phyloP scores from a whole-genome alignment of 2,888 invertebrate genomes.

The Tortrix viridana region DNA sequence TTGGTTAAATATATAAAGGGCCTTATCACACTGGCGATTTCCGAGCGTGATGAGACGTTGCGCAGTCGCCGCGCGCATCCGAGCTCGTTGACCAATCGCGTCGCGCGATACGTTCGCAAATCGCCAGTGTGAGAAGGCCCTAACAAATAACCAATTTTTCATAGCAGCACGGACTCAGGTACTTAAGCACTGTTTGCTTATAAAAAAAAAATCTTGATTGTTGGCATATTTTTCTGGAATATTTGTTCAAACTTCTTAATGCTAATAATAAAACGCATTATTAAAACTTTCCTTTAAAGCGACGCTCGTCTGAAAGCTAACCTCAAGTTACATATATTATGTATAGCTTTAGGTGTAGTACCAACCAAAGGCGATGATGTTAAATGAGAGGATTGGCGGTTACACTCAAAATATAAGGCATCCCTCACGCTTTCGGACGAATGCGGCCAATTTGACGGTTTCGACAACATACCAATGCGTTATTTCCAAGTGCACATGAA shows the following conservation, averaged over 20 bases:
- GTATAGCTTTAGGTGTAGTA: too few species aligned
- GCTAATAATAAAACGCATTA: conserved; percentile 32
- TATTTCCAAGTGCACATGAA: conserved; percentile 46
- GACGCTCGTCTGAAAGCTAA: too few species aligned
- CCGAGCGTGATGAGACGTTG: too few species aligned
- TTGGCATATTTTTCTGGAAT: conserved; percentile 54
- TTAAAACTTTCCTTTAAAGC: conserved; percentile 34
- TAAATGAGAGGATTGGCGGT: too few species aligned
- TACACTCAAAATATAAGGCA: too few species aligned
- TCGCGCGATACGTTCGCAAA: too few species aligned
- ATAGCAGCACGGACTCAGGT: conserved; percentile 35
- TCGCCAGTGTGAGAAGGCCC: too few species aligned
- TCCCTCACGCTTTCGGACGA: not conserved
- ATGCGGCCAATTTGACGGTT: conserved; percentile 40
- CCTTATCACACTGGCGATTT: too few species aligned
- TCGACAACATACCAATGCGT: conserved; percentile 61
- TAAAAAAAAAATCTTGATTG: conserved; percentile 48
- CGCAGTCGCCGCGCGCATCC: too few species aligned
- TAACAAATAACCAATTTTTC: conserved; percentile 30
- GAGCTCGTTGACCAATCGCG: too few species aligned
- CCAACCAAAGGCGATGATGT: too few species aligned
- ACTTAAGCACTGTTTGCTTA: conserved; percentile 39
- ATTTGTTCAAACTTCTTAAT: conserved; percentile 41
- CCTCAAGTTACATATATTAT: too few species aligned
- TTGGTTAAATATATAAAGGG: conserved; percentile 47